Percentiles rank a stretch among this genome's conserved stretches.
These are phyloP conservation scores for Tiliacea citrago DNA, from an alignment of 2,888 invertebrate genomes.

Conservation along the genomic window DNA sequence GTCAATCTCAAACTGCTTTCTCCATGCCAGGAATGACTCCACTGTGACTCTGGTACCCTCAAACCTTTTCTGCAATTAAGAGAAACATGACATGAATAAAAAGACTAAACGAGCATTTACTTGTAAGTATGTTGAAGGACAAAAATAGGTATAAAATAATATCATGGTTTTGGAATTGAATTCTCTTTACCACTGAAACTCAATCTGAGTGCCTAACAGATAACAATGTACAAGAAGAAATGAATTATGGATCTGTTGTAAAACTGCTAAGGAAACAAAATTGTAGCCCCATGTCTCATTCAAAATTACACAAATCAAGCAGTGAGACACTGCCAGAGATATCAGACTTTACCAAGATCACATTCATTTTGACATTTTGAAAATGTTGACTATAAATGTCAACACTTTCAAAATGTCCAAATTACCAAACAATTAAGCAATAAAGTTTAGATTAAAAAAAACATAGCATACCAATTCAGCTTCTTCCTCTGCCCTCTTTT, in stretches of 20 bases:
- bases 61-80: conserved; percentile 94
- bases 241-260: not conserved
- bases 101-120: not conserved
- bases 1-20: conserved; percentile 97
- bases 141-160: too few relatives aligned
- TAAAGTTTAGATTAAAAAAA: not conserved
- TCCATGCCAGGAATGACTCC: conserved; percentile 98
- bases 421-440: not conserved
- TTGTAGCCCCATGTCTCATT: too few relatives aligned
- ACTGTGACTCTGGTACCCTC: conserved; percentile 99
- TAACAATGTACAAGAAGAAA: not conserved
- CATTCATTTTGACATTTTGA: not conserved
- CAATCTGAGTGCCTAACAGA: not conserved
- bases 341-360: not conserved
- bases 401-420: too few relatives aligned
- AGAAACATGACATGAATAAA: not conserved
- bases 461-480: conserved; percentile 93
- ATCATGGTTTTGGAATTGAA: too few relatives aligned
- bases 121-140: too few relatives aligned
- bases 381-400: not conserved
- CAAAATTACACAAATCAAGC: not conserved
- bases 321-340: not conserved
- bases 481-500: conserved; percentile 95
- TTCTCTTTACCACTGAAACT: too few relatives aligned
- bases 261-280: too few relatives aligned